These are phyloP conservation scores for Meteorus sp. DNA, from an alignment of 1,140 invertebrate genomes.

Conservation along the genomic window DNA sequence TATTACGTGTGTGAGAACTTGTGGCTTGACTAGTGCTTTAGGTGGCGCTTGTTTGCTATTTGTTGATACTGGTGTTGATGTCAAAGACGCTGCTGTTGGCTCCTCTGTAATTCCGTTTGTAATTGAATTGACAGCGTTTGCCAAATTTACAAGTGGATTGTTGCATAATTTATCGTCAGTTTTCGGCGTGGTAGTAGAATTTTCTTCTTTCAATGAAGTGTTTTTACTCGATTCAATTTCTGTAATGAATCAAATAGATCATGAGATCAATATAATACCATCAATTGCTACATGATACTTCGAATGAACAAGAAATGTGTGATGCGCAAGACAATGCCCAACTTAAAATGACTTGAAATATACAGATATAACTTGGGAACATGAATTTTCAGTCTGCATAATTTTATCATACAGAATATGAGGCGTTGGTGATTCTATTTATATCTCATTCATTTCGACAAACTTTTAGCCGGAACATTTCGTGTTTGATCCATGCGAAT, in stretches of 20 bases:
- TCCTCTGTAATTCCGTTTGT: constrained; percentile 51
- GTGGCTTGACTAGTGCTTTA: constrained; percentile 95
- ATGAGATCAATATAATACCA: constrained; percentile 1
- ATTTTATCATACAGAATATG: no score
- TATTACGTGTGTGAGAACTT: constrained; percentile 94
- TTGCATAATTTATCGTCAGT: constrained; percentile 47
- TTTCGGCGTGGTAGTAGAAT: constrained; percentile 27
- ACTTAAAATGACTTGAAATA: no score
- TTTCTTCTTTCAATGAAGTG: constrained; percentile 35
- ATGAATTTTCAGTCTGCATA: no score
- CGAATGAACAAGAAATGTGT: no score
- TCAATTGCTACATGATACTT: no score
- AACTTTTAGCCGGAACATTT: no score
- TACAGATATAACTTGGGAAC: no score
- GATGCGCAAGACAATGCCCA: no score
- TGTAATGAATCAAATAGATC: constrained; percentile 14
- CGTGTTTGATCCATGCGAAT: no score
- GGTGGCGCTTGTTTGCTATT: constrained; percentile 70
- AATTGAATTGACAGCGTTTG: constrained; percentile 55
- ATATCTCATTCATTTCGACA: no score
- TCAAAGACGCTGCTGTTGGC: constrained; percentile 28
- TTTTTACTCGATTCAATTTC: constrained; percentile 41
- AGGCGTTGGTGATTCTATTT: no score
- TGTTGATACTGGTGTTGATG: constrained; percentile 40
- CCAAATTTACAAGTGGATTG: constrained; percentile 52